These are phyloP conservation scores for Sebastes baramenuke DNA, from an alignment of 2,797 vertebrate genomes.

Conservation along the genomic window DNA sequence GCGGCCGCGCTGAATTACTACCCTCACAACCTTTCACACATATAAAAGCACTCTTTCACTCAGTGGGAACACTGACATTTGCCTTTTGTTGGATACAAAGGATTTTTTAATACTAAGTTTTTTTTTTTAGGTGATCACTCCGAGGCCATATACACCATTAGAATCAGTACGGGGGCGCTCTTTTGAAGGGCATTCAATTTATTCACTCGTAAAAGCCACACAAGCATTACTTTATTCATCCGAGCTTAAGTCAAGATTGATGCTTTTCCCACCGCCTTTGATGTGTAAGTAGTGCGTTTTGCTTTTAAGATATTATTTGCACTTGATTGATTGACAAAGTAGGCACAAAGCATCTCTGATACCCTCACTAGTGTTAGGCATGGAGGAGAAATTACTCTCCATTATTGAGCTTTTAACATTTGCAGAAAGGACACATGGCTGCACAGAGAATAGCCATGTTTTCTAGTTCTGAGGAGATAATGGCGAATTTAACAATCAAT, in stretches of 20 bases:
- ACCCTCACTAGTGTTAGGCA: slow-evolving; percentile 31
- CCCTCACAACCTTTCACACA: slow-evolving; percentile 78
- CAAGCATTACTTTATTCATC: slow-evolving; percentile 51
- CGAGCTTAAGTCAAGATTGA: slow-evolving; percentile 57
- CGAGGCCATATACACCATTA: slow-evolving; percentile 57
- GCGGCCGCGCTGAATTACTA: slow-evolving; percentile 70
- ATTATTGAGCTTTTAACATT: slow-evolving; percentile 69
- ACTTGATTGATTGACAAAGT: slow-evolving; percentile 57
- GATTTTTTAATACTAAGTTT: slow-evolving; percentile 68
- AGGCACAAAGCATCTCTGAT: slow-evolving; percentile 37
- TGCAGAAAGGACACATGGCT: slow-evolving; percentile 48
- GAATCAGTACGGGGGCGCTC: slow-evolving; percentile 49
- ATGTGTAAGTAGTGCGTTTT: slow-evolving; percentile 58
- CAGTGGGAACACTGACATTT: slow-evolving; percentile 78
- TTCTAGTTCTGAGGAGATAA: slow-evolving; percentile 51
- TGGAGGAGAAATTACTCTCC: slow-evolving; percentile 40
- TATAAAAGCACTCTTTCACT: slow-evolving; percentile 74
- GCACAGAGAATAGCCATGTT: slow-evolving; percentile 44
- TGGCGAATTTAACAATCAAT: slow-evolving; percentile 76
- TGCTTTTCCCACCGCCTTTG: slow-evolving; percentile 33
- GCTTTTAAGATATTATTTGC: slow-evolving; percentile 60
- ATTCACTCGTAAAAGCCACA: slow-evolving; percentile 65
- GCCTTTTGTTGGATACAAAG: slow-evolving; percentile 74
- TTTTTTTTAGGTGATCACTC: slow-evolving; percentile 63
- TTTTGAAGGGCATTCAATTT: slow-evolving; percentile 62